phyloP scores from a whole-genome alignment of 2,888 invertebrate species.

The Eupelmus urozonus region DNA sequence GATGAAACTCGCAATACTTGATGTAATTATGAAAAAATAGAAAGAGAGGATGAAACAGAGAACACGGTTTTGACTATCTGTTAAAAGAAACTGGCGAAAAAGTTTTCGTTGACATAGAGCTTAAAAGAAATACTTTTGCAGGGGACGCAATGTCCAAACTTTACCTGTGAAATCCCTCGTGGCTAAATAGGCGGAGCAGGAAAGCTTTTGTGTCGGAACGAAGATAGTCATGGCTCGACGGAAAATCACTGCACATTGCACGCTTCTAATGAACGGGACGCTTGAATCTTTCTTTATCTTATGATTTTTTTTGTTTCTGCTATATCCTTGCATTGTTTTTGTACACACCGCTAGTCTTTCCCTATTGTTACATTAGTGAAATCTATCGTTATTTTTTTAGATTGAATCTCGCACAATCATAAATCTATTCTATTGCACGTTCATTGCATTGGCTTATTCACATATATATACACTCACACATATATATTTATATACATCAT shows the following conservation, averaged over 20 bases:
- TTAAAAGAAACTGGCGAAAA: background rate
- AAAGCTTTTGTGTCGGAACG: slow-evolving; percentile 43
- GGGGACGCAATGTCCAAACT: slow-evolving; percentile 67
- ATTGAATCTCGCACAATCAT: slow-evolving; percentile 18
- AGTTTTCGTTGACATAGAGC: slow-evolving; percentile 19
- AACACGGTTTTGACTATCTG: slow-evolving; percentile 26
- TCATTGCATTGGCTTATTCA: slow-evolving; percentile 21
- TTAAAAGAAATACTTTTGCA: slow-evolving; percentile 56
- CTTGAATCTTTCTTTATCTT: slow-evolving; percentile 38
- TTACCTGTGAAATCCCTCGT: slow-evolving; percentile 64
- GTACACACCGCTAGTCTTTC: slow-evolving; percentile 40
- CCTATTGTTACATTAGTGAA: slow-evolving; percentile 35
- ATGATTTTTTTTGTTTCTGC: slow-evolving; percentile 31
- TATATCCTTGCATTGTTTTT: slow-evolving; percentile 36
- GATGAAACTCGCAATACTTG: slow-evolving; percentile 64
- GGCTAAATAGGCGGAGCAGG: slow-evolving; percentile 53
- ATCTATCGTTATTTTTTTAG: slow-evolving; percentile 40
- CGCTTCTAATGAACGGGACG: slow-evolving; percentile 41
- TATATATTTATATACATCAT: too few relatives aligned
- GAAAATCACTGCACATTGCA: slow-evolving; percentile 56
- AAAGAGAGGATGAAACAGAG: slow-evolving; percentile 21
- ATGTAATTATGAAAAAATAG: slow-evolving; percentile 53
- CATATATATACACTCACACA: background rate
- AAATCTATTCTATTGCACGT: slow-evolving; percentile 27
- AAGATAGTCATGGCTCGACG: slow-evolving; percentile 56